phyloP scores from a whole-genome alignment of 2,113 vertebrate species.

The Hemiscyllium ocellatum region DNA sequence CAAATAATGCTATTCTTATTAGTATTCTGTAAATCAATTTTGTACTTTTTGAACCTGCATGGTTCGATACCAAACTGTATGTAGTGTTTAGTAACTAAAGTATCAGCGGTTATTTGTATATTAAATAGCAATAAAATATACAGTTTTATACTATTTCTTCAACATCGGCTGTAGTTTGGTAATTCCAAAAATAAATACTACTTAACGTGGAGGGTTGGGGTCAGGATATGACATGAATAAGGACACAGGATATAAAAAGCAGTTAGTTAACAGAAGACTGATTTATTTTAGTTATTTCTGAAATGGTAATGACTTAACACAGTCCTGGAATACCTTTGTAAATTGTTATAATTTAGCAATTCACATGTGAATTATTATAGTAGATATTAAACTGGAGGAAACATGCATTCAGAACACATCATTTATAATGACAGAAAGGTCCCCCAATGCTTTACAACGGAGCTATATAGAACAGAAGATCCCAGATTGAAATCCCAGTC shows the following conservation, averaged over 20 bases:
- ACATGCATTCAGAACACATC: not conserved
- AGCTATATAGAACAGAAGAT: not conserved
- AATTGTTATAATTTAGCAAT: not conserved
- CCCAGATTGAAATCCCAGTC: not conserved
- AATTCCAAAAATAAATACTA: not conserved
- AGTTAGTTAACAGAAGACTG: not conserved
- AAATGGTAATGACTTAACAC: not conserved
- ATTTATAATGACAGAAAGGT: not conserved
- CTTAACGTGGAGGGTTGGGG: not conserved
- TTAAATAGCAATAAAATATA: not conserved
- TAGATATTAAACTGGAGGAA: not conserved
- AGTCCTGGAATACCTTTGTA: not conserved
- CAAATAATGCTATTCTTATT: not conserved
- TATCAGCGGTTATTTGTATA: not conserved
- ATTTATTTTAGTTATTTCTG: constrained; percentile 6
- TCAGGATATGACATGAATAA: not conserved
- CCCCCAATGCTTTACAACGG: not conserved
- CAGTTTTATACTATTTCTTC: not conserved
- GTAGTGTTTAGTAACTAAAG: not conserved
- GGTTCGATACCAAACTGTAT: not conserved
- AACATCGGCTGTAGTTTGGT: not conserved
- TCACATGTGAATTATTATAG: not conserved
- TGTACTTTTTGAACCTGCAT: not conserved
- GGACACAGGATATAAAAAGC: not conserved
- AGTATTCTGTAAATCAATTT: not conserved